Conservation (phyloP, 2,888 invertebrate species). For the Pseudolycoriella hygida region DNA sequence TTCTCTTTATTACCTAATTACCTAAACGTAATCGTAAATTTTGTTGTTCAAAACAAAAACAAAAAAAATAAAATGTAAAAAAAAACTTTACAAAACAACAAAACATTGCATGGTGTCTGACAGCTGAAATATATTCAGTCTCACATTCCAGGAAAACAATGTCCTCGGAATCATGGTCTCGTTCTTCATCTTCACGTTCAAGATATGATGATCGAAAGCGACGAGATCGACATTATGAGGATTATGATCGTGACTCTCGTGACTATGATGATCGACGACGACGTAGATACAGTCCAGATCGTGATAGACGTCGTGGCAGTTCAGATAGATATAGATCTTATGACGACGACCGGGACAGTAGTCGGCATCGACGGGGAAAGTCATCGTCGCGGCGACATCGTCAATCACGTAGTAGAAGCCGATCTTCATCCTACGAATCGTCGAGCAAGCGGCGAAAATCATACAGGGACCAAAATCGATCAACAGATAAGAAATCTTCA, state of each 20-base stretch:
- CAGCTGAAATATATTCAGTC: neutral
- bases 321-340: neutral
- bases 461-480: neutral
- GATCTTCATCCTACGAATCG: neutral
- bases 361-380: neutral
- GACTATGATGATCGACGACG: neutral
- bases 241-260: neutral
- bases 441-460: neutral
- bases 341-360: neutral
- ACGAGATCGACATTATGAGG: neutral
- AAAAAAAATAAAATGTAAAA: neutral
- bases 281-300: neutral
- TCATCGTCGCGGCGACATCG: neutral
- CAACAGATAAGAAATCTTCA: neutral
- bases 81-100: neutral
- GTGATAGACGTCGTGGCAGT: neutral
- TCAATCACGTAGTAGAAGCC: neutral
- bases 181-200: neutral
- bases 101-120: neutral
- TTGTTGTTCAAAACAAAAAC: neutral
- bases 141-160: neutral
- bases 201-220: neutral
- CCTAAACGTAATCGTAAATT: neutral
- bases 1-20: neutral
- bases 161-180: neutral